Base-by-base conservation (phyloP, 2,113 vertebrate species). In the Prinia subflava region DNA sequence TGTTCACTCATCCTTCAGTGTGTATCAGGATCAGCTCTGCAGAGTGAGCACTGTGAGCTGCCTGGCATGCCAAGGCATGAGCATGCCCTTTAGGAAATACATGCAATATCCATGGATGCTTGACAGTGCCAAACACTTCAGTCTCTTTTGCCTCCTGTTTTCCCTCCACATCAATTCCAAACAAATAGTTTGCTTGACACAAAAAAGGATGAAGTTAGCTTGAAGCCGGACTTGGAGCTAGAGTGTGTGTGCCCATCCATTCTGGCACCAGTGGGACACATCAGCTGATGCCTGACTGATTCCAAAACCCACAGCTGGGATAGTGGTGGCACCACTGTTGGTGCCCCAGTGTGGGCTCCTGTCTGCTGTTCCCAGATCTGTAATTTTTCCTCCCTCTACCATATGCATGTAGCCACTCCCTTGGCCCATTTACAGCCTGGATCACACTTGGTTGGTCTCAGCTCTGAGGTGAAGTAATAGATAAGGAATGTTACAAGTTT, bases 301-400 rank as follows among this genome's bases (percentile, higher is more conserved):
- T 73, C 69, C 64, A 47, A 80, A 87, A 55, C 27, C 28, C 55
- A 14, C 39, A 39, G 30, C 59, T 71, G 42, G 52, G 23, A 28
- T 41, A 80, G 64, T 10, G 12, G 60, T 11, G 8, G 52, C 15
- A 42, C 42, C 23, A 28, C 41, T 0, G 0, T 30, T 57, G 35
- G 10, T 57, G n/a, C 33, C 30, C n/a, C 7, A 3, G 4, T 2
- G 1, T 6, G 10, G 15, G 37, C 33, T 92, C 14, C 55, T 88
- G 35, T 21, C 46, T 90, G 56, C 39, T 20, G 0, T 46, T 90
- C 17, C 52, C 67, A 90, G 49, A 64, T 11, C 31, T 62, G 2
- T 52, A 39, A 75, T 49, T 71, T 90, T 52, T 90, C 25, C 28
- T 79, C 5, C 1, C 1, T 59, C 35, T 15, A 20, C n/a, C 1